Percentiles rank a stretch among this genome's conserved stretches.
phyloP scores from a whole-genome alignment of 2,113 vertebrate genomes.

The Pluvianellus socialis region DNA sequence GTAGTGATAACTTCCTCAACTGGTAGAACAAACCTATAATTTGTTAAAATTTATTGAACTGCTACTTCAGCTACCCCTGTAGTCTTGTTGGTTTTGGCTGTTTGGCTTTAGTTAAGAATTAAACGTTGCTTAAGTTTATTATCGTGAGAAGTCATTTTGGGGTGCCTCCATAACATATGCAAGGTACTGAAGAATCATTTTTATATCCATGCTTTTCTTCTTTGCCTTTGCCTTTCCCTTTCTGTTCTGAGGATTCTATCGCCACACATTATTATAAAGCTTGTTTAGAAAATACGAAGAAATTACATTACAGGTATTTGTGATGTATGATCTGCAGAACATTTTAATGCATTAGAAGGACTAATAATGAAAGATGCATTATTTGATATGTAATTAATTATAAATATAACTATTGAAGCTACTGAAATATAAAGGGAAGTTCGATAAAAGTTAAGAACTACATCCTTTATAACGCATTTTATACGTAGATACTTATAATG shows the following conservation, averaged over 20 bases:
- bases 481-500: not conserved
- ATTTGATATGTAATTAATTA: not conserved
- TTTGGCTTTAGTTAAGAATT: not conserved
- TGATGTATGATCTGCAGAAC: not conserved
- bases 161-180: not conserved
- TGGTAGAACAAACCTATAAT: not conserved
- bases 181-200: not conserved
- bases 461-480: not conserved
- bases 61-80: not conserved
- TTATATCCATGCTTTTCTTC: not conserved
- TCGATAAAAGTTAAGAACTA: not conserved
- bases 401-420: not conserved
- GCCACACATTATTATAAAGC: not conserved
- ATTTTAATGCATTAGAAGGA: slow-evolving; percentile 41
- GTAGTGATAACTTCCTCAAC: not conserved
- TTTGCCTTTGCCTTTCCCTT: not conserved
- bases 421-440: not conserved
- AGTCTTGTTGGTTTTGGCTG: not conserved
- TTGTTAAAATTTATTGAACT: not conserved
- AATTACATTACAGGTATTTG: slow-evolving; percentile 9
- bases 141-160: not conserved
- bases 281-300: not conserved
- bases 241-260: not conserved
- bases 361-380: slow-evolving; percentile 16
- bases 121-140: not conserved